Base-by-base conservation (phyloP, 1,140 invertebrate genomes). In the Pseudomyrmex flavicornis region DNA sequence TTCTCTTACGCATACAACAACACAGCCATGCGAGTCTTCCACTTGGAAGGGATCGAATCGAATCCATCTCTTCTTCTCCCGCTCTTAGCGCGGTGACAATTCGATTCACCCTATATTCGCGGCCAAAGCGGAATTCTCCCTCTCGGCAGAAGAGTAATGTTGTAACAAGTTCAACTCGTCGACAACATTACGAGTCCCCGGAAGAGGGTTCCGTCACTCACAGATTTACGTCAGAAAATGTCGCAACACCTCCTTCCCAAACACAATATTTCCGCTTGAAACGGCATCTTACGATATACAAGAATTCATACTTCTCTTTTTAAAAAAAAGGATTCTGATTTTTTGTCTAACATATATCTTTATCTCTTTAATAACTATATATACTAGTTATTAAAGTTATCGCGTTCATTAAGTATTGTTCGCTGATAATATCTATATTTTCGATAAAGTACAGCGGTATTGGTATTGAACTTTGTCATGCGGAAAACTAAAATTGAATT, bases 31-130 rank as follows among this genome's bases (percentile, higher is more conserved):
- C 72, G 76, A 63, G 15, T 87, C 56, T 70, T 88, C 76, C 87
- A 88, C 72, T 73, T 82, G 88, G 84, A 89, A 89, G 13, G 35
- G 88, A 89, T 89, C 88, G 87, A 89, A 89, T 89, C 70, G 63
- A 44, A 74, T 58, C 48, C 61, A 77, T 79, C 86, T 73, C 76
- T 83, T 74, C 59, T 74, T 69, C 58, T 88, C 59, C 44, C 12
- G 44, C n/a, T 44, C 48, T 66, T 26, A 56, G 62, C 84, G 52
- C 52, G 86, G 87, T 61, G 87, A 73, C 86, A 89, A 89, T 89
- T 89, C 74, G 87, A 89, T 89, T 89, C 87, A 85, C 86, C 87
- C 87, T 79, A 50, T 15, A 83, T 69, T 88, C 59, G 54, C 26
- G 46, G 50, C 82, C 79, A 83, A 88, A 72, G 76, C 35, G 52